Evolutionary conservation across 2,888 invertebrate species (phyloP).

Genomic region (Ormyrus thymus): DNA sequence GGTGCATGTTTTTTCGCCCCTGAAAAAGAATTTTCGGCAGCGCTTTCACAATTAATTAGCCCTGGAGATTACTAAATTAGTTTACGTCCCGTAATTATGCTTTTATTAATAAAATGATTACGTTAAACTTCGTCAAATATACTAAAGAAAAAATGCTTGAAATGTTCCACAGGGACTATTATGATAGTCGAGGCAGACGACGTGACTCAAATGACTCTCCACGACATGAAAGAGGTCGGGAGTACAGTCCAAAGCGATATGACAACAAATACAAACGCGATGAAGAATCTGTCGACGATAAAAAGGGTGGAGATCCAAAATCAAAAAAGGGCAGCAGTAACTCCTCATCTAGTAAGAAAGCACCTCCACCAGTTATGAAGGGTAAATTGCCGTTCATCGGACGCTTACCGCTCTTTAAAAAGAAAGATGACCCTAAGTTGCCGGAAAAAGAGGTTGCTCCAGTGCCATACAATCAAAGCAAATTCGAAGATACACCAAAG

Average conservation of each 20-base stretch:
- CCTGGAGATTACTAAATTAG: no score
- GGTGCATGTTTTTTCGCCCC: no score
- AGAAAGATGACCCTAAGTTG: slow-evolving; percentile 74
- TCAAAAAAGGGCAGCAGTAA: background rate
- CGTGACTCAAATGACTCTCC: slow-evolving; percentile 70
- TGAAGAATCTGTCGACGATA: slow-evolving; percentile 70
- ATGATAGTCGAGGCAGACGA: slow-evolving; percentile 69
- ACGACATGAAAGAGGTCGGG: slow-evolving; percentile 68
- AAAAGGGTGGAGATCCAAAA: slow-evolving; percentile 67
- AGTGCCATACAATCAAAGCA: slow-evolving; percentile 70
- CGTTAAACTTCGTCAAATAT: no score
- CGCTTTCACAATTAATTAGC: no score
- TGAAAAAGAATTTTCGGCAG: no score
- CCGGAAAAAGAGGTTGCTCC: slow-evolving; percentile 76
- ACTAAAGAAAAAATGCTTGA: background rate
- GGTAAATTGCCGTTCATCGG: slow-evolving; percentile 90
- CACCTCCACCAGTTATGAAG: slow-evolving; percentile 66
- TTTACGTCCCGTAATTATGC: no score
- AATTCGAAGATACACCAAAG: slow-evolving; percentile 72
- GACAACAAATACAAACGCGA: slow-evolving; percentile 58
- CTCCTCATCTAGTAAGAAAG: background rate
- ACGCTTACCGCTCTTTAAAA: slow-evolving; percentile 88
- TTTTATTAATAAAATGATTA: no score
- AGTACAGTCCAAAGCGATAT: slow-evolving; percentile 67
- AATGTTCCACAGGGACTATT: slow-evolving; percentile 65